phyloP scores from a whole-genome alignment of 2,113 vertebrate species.

The Willisornis vidua region DNA sequence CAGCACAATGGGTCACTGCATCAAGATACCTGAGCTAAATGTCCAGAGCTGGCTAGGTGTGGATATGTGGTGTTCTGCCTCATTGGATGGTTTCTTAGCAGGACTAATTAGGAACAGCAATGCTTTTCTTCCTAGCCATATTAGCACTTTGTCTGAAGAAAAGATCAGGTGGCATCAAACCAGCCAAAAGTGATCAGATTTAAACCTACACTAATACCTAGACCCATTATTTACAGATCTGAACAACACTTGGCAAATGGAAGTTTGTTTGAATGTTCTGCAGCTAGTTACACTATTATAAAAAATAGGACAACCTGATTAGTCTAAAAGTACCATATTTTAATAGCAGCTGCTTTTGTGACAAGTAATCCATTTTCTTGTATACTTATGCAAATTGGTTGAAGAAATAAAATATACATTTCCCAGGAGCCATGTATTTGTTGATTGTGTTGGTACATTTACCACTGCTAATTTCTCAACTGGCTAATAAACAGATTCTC shows the following conservation, averaged over 20 bases:
- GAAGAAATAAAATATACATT: not conserved
- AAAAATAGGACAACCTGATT: not conserved
- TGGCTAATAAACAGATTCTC: not conserved
- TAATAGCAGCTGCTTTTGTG: not conserved
- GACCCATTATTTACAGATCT: not conserved
- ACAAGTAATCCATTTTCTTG: not conserved
- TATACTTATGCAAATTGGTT: not conserved
- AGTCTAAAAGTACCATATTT: not conserved
- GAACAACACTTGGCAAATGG: not conserved
- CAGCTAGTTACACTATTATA: not conserved
- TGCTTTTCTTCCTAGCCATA: not conserved
- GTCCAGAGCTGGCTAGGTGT: not conserved
- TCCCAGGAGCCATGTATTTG: not conserved
- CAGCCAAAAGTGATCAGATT: not conserved
- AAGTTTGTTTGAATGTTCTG: not conserved
- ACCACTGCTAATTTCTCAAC: not conserved
- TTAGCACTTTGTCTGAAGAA: not conserved
- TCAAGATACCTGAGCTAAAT: not conserved
- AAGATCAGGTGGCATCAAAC: not conserved
- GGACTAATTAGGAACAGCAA: not conserved
- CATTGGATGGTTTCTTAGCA: not conserved
- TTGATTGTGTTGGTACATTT: not conserved
- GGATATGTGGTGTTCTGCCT: not conserved
- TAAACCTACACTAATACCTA: not conserved
- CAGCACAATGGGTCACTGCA: not conserved